phyloP scores from a whole-genome alignment of 2,888 invertebrate species.

The Temnothorax rugatulus region DNA sequence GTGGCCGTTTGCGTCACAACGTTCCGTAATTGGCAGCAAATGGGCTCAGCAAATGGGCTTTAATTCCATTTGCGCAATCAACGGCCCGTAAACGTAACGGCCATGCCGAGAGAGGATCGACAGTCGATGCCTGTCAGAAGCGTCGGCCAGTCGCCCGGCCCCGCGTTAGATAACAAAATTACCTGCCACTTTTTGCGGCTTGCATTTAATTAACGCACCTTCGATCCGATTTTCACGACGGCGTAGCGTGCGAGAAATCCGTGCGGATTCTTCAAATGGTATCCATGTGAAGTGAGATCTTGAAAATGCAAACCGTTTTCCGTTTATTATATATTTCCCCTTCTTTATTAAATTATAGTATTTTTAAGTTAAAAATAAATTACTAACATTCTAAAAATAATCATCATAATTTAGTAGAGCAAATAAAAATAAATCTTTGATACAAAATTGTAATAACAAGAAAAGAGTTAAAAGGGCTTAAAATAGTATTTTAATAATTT shows the following conservation, averaged over 20 bases:
- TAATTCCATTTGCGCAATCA: constrained; percentile 79
- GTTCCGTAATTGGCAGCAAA: constrained; percentile 78
- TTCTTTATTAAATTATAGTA: background rate
- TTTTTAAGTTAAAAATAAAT: background rate
- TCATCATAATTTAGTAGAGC: background rate
- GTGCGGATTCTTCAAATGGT: background rate
- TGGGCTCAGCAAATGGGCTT: constrained; percentile 76
- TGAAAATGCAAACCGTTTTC: background rate
- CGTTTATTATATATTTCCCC: background rate
- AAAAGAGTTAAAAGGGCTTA: too few relatives aligned
- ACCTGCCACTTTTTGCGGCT: constrained; percentile 40
- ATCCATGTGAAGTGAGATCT: background rate
- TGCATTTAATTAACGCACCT: constrained; percentile 52
- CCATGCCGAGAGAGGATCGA: constrained; percentile 48
- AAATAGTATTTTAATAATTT: too few relatives aligned
- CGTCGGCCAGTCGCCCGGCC: background rate
- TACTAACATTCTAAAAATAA: background rate
- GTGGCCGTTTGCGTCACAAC: constrained; percentile 74
- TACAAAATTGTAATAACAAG: too few relatives aligned
- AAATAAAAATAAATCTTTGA: background rate
- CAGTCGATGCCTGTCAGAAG: constrained; percentile 52
- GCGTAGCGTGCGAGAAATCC: background rate
- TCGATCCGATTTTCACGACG: constrained; percentile 16
- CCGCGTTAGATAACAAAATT: constrained; percentile 44
- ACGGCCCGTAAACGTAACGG: constrained; percentile 69